phyloP scores from a whole-genome alignment of 2,113 vertebrate genomes.

The Lagopus leucura region DNA sequence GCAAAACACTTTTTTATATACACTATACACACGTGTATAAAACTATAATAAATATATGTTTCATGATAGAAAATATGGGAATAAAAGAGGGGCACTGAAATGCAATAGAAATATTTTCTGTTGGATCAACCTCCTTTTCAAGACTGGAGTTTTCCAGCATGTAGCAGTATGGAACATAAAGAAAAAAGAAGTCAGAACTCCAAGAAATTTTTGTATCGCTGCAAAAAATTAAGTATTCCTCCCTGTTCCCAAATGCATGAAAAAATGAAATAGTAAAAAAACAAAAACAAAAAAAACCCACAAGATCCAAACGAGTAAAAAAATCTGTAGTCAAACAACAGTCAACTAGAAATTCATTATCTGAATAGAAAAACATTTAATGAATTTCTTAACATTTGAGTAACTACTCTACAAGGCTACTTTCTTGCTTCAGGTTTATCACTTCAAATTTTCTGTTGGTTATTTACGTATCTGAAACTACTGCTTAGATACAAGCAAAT shows the following conservation, averaged over 20 bases:
- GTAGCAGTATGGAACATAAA: not conserved
- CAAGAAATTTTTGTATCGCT: not conserved
- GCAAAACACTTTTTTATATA: not conserved
- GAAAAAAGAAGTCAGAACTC: not conserved
- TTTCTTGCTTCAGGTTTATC: not conserved
- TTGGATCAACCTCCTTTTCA: not conserved
- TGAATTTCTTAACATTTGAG: not conserved
- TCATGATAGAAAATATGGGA: not conserved
- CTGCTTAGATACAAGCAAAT: not conserved
- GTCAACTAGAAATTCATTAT: not conserved
- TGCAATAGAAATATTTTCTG: not conserved
- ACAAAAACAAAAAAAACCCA: rapidly evolving
- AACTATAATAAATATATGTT: not conserved
- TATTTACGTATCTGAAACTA: not conserved
- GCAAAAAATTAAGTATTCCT: not conserved
- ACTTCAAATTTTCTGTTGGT: not conserved
- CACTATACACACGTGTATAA: not conserved
- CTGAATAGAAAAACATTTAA: not conserved
- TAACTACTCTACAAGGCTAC: not conserved
- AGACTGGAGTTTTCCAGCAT: not conserved
- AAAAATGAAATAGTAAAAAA: not conserved
- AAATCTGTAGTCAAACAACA: rapidly evolving
- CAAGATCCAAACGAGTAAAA: not conserved
- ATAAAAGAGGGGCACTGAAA: not conserved
- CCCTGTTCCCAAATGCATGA: not conserved